These are phyloP conservation scores for Brachyistius frenatus DNA, from an alignment of 2,113 vertebrate species.

Conservation along the genomic window DNA sequence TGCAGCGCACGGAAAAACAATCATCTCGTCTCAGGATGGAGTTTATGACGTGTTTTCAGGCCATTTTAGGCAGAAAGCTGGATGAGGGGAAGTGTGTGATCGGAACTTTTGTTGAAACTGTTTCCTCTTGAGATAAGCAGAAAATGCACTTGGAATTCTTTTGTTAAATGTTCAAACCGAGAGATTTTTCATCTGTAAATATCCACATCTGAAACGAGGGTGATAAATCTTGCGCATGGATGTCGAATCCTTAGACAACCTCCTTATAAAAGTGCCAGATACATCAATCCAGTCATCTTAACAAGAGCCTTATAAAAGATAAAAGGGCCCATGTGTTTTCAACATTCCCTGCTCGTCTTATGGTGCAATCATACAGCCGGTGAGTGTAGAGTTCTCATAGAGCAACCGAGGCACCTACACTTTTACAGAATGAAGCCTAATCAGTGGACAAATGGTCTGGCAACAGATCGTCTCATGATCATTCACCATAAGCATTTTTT, in stretches of 20 bases:
- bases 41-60: conserved; percentile 44
- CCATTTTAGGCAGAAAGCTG: conserved; percentile 4
- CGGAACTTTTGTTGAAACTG: neutral
- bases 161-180: conserved; percentile 1
- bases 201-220: conserved; percentile 23
- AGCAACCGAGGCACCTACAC: no score
- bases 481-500: no score
- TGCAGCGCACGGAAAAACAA: conserved; percentile 60
- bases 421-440: no score
- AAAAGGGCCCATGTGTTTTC: conserved; percentile 11
- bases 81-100: neutral
- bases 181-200: conserved; percentile 44
- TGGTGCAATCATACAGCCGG: neutral
- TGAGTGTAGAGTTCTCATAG: neutral
- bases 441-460: no score
- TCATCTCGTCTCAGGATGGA: conserved; percentile 45
- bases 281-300: conserved; percentile 1
- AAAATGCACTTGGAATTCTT: conserved; percentile 6
- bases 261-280: conserved; percentile 22
- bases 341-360: conserved; percentile 10
- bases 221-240: conserved; percentile 40
- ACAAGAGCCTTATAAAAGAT: conserved; percentile 28
- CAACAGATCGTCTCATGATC: no score
- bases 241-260: conserved; percentile 38
- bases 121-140: conserved; percentile 44